Conservation (phyloP, 2,113 vertebrate genomes). For the Salvator merianae region DNA sequence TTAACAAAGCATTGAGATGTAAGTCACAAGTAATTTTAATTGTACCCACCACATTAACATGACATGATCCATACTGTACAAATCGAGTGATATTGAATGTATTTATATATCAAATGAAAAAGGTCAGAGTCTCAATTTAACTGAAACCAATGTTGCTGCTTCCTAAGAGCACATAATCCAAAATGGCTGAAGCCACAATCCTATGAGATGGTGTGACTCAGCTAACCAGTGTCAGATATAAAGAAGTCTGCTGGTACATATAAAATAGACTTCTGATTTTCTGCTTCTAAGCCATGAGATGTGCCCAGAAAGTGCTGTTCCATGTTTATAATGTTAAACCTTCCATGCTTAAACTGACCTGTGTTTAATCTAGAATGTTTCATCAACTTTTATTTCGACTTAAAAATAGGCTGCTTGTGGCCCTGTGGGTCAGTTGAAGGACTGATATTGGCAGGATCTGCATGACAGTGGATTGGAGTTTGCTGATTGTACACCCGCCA, state of each 20-base stretch:
- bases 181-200: too few species aligned
- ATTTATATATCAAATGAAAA: not conserved
- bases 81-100: slow-evolving; percentile 15
- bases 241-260: not conserved
- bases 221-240: not conserved
- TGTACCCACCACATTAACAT: slow-evolving; percentile 43
- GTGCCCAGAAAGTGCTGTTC: not conserved
- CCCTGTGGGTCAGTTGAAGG: not conserved
- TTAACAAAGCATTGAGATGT: not conserved
- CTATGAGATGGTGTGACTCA: too few species aligned
- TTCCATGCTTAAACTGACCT: not conserved
- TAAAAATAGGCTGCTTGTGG: not conserved
- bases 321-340: not conserved
- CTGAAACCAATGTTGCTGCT: not conserved
- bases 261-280: not conserved
- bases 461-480: not conserved
- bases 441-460: too few species aligned
- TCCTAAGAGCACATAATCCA: too few species aligned
- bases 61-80: slow-evolving; percentile 9
- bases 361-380: not conserved
- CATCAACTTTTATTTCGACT: not conserved
- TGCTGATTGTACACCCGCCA: too few species aligned
- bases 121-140: not conserved
- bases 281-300: too few species aligned
- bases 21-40: slow-evolving; percentile 45